Conservation (phyloP, 1,140 invertebrate genomes). For the Drosophila jambulina region DNA sequence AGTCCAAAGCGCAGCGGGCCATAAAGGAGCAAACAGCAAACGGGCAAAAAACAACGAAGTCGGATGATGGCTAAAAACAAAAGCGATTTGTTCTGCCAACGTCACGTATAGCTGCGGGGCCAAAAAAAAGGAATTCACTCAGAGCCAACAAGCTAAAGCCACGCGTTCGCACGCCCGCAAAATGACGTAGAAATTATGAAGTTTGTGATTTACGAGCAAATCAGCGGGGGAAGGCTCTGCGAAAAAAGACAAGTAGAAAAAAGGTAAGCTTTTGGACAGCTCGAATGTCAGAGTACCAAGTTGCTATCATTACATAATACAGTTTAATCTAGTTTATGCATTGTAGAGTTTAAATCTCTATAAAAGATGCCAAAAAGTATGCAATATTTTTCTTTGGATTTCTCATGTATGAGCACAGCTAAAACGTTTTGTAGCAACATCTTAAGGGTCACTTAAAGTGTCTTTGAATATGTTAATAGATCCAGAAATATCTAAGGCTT, state of each 20-base stretch:
- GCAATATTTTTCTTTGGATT: too few relatives aligned
- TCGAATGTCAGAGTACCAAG: neutral
- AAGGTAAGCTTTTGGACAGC: neutral
- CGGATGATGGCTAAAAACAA: constrained; percentile 54
- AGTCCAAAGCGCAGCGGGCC: constrained; percentile 66
- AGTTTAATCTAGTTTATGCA: neutral
- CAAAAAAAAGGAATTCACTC: constrained; percentile 46
- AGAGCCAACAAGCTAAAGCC: constrained; percentile 36
- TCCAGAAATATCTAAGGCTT: neutral
- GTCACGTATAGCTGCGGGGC: constrained; percentile 60
- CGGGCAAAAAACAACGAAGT: constrained; percentile 21
- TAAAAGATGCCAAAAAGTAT: neutral
- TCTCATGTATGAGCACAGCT: accelerated
- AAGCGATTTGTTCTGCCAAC: constrained; percentile 63
- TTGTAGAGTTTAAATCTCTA: neutral
- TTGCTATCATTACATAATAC: neutral
- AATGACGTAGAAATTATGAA: constrained; percentile 79
- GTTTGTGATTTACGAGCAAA: constrained; percentile 74
- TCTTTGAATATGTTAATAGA: neutral
- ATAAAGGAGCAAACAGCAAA: constrained; percentile 52
- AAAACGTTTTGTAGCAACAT: neutral
- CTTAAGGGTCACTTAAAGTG: neutral
- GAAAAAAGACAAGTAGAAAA: constrained; percentile 5
- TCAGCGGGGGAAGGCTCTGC: constrained; percentile 32
- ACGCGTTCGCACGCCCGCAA: constrained; percentile 55